A percentile compares a stretch with the other conserved stretches of the same genome.
These are phyloP conservation scores for Labroides dimidiatus DNA, from an alignment of 2,797 vertebrate species.

Conservation along the genomic window DNA sequence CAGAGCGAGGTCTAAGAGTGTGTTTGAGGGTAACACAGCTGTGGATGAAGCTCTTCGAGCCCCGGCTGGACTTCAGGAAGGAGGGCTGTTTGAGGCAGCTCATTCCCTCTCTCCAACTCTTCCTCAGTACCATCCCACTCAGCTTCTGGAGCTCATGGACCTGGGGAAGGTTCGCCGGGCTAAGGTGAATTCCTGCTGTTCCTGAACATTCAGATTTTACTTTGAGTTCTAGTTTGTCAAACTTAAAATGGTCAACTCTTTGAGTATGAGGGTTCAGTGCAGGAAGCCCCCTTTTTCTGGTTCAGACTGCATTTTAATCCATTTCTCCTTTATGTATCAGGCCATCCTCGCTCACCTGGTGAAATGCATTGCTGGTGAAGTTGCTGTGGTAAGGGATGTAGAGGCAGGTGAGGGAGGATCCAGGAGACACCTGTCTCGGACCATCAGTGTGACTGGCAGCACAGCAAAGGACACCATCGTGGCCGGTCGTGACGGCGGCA, in stretches of 20 bases:
- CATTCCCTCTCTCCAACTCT: slow-evolving; percentile 96
- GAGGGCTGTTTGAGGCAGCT: slow-evolving; percentile 97
- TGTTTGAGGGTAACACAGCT: slow-evolving; percentile 87
- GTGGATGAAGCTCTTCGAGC: slow-evolving; percentile 92
- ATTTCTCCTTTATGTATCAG: slow-evolving; percentile 38
- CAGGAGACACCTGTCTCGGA: slow-evolving; percentile 95
- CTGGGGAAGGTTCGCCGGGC: slow-evolving; percentile 95
- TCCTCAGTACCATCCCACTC: slow-evolving; percentile 98
- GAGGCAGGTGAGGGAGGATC: slow-evolving; percentile 92
- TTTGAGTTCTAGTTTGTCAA: neutral
- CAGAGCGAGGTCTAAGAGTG: slow-evolving; percentile 87
- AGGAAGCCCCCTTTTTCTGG: too few species aligned
- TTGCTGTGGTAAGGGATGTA: slow-evolving; percentile 94
- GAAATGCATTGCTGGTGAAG: slow-evolving; percentile 98
- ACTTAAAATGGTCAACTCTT: too few species aligned
- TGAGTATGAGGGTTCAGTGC: too few species aligned
- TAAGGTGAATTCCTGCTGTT: slow-evolving; percentile 78
- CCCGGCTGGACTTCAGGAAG: slow-evolving; percentile 94
- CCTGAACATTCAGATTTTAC: neutral
- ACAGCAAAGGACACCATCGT: slow-evolving; percentile 97
- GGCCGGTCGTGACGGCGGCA: slow-evolving; percentile 93
- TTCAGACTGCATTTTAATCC: neutral
- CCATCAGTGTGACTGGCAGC: slow-evolving; percentile 98
- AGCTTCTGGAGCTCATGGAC: slow-evolving; percentile 97
- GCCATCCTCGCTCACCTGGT: slow-evolving; percentile 98